Evolutionary conservation across 2,113 vertebrate genomes (phyloP).

Genomic region (Catagonus wagneri): DNA sequence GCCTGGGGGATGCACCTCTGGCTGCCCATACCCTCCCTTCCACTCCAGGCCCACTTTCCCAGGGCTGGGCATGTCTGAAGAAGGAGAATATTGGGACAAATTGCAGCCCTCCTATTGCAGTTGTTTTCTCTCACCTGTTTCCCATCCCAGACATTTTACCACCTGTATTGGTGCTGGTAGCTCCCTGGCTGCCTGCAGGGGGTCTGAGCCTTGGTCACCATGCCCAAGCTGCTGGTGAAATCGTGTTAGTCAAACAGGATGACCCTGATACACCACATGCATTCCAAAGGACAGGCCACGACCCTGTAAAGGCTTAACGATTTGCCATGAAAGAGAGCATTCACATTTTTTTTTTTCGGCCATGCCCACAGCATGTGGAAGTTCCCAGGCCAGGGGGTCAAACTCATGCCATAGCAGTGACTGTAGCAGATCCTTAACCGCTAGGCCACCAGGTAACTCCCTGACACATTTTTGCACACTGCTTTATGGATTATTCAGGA

Average conservation of each 20-base stretch:
- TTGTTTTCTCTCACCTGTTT: background rate
- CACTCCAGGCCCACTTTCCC: background rate
- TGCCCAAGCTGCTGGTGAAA: background rate
- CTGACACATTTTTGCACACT: background rate
- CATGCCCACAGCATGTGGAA: too few species aligned
- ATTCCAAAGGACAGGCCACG: background rate
- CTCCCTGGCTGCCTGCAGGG: too few species aligned
- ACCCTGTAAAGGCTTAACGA: background rate
- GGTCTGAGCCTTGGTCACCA: background rate
- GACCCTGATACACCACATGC: background rate
- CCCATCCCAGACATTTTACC: background rate
- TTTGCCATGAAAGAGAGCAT: background rate
- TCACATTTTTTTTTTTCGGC: too few species aligned
- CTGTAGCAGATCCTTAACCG: too few species aligned
- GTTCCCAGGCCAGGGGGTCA: too few species aligned
- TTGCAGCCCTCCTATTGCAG: background rate
- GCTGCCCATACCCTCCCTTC: background rate
- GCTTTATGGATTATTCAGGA: background rate
- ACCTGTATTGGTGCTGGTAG: background rate
- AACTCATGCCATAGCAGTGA: too few species aligned
- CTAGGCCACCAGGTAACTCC: too few species aligned
- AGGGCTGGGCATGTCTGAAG: background rate
- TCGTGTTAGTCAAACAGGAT: too few species aligned
- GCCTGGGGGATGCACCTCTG: background rate
- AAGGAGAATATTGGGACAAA: background rate